Percentiles rank a stretch among this genome's conserved stretches.
Evolutionary conservation across 2,888 invertebrate genomes (phyloP).

Genomic region (Hedychridium roseum): DNA sequence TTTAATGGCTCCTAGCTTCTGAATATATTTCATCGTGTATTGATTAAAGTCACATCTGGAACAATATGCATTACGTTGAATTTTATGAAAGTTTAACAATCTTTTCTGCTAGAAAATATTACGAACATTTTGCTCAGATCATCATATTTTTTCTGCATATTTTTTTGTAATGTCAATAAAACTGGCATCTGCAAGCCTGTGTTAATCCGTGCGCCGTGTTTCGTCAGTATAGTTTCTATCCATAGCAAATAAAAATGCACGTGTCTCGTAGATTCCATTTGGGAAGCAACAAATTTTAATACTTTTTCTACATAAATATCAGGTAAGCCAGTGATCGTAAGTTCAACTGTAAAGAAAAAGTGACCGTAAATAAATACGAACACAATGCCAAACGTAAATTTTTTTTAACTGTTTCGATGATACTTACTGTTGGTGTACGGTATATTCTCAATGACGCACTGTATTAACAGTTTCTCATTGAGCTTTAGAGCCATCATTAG

Average conservation of each 20-base stretch:
- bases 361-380: no score
- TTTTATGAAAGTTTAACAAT: background rate
- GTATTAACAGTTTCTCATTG: slow-evolving; percentile 79
- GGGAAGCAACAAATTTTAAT: slow-evolving; percentile 74
- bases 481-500: slow-evolving; percentile 86
- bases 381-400: slow-evolving; percentile 22
- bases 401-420: background rate
- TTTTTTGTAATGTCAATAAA: slow-evolving; percentile 80
- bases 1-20: slow-evolving; percentile 64
- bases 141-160: slow-evolving; percentile 79
- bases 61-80: slow-evolving; percentile 10
- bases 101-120: slow-evolving; percentile 10
- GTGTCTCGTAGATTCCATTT: slow-evolving; percentile 81
- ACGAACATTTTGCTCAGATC: slow-evolving; percentile 87
- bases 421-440: slow-evolving; percentile 78
- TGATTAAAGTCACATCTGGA: slow-evolving; percentile 89
- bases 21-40: slow-evolving; percentile 79
- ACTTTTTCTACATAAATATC: slow-evolving; percentile 79
- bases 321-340: slow-evolving; percentile 76
- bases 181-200: slow-evolving; percentile 71
- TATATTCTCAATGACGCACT: slow-evolving; percentile 83
- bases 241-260: slow-evolving; percentile 89
- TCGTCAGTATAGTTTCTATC: slow-evolving; percentile 75
- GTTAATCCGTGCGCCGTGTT: slow-evolving; percentile 69
- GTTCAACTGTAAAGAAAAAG: slow-evolving; percentile 75